Percentiles rank a stretch among this genome's conserved stretches.
These are phyloP conservation scores for Heliconius sara DNA, from an alignment of 2,888 invertebrate species.

Conservation along the genomic window DNA sequence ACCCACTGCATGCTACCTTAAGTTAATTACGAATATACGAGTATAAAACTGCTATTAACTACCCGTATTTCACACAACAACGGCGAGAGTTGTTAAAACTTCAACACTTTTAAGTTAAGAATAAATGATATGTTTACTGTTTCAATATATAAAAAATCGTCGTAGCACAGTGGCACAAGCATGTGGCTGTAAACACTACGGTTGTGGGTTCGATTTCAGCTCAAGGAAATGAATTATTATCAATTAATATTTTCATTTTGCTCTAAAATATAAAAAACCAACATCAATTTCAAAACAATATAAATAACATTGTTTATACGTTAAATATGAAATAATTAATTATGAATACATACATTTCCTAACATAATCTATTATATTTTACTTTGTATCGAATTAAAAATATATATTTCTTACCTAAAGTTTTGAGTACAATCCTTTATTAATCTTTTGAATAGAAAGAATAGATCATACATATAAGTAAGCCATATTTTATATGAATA, in stretches of 20 bases:
- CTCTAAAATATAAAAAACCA: no score
- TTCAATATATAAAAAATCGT: not conserved
- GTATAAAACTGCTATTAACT: constrained; percentile 22
- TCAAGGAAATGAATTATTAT: no score
- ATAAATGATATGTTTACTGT: not conserved
- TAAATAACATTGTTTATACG: not conserved
- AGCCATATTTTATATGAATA: constrained; percentile 7
- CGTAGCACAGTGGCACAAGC: no score
- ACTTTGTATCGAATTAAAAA: not conserved
- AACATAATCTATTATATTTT: not conserved
- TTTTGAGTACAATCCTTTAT: not conserved
- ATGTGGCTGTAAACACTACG: no score
- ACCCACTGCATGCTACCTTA: constrained; percentile 4
- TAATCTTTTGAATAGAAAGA: not conserved
- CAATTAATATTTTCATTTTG: no score
- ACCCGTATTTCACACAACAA: constrained; percentile 9
- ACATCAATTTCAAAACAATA: no score
- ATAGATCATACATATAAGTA: constrained; percentile 3
- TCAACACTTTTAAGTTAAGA: constrained; percentile 9
- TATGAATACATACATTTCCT: not conserved
- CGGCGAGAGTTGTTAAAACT: constrained; percentile 19
- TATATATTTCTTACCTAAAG: not conserved
- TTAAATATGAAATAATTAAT: not conserved
- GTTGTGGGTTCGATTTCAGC: no score
- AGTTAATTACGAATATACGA: constrained; percentile 22